These are phyloP conservation scores for Cuniculus paca DNA, from an alignment of 2,797 vertebrate genomes.

Conservation along the genomic window DNA sequence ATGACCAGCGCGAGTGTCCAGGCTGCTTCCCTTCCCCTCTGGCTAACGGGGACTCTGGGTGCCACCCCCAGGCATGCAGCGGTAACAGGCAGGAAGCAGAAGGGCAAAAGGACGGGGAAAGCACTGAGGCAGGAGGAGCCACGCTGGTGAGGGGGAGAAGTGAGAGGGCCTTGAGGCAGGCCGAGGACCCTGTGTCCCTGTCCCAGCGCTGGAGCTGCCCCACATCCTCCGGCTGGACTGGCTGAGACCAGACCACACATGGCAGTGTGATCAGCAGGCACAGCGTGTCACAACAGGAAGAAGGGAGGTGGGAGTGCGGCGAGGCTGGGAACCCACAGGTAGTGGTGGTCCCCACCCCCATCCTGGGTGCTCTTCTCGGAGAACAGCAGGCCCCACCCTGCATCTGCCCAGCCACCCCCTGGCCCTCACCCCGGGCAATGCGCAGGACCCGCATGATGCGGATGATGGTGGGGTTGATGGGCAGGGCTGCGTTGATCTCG, in stretches of 20 bases:
- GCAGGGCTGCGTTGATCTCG: conserved; percentile 96
- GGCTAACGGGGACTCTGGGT: neutral
- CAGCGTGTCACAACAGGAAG: neutral
- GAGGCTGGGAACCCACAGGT: neutral
- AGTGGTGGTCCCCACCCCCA: neutral
- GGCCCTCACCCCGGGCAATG: conserved; percentile 94
- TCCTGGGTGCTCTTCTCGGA: neutral
- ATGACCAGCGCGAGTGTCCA: accelerated
- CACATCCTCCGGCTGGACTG: neutral
- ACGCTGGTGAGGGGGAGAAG: neutral
- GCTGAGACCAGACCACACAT: neutral
- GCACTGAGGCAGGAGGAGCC: no score
- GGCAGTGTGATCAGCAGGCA: accelerated
- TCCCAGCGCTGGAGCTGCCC: neutral
- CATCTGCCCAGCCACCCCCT: accelerated
- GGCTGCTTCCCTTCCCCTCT: neutral
- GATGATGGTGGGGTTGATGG: conserved; percentile 99
- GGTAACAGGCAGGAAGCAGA: neutral
- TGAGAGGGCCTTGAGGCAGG: neutral
- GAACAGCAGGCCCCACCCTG: neutral
- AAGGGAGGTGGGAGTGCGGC: accelerated
- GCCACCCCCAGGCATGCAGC: neutral
- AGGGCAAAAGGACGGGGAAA: neutral
- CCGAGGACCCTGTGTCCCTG: accelerated
- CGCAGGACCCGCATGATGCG: conserved; percentile 98